Conservation (phyloP, 2,113 vertebrate species). For the Eidolon helvum region DNA sequence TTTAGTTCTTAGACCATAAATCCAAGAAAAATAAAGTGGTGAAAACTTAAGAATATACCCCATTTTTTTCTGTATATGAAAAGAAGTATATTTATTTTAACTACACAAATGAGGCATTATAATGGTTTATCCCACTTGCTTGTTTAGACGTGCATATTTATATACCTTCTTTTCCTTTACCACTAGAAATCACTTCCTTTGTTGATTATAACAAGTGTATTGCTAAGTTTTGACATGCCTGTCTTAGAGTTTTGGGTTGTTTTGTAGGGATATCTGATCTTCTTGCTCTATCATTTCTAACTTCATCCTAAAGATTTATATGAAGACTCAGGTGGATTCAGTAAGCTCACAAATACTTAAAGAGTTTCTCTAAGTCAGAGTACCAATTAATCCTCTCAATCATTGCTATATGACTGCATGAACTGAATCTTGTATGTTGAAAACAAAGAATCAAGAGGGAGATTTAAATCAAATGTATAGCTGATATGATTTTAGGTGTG, state of each 20-base stretch:
- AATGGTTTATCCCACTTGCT: neutral
- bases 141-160: neutral
- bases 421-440: neutral
- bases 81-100: neutral
- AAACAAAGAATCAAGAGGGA: neutral
- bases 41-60: neutral
- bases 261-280: neutral
- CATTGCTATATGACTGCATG: neutral
- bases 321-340: neutral
- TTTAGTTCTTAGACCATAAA: neutral
- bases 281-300: neutral
- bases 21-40: neutral
- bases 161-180: neutral
- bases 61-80: neutral
- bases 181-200: neutral
- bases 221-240: neutral
- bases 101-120: neutral
- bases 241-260: neutral
- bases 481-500: neutral
- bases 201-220: neutral
- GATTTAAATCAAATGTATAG: neutral
- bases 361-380: no score
- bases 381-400: neutral
- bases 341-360: neutral
- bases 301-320: neutral